Percentiles rank a stretch among this genome's conserved stretches.
Evolutionary conservation across 2,113 vertebrate species (phyloP).

Genomic region (Trichechus manatus): DNA sequence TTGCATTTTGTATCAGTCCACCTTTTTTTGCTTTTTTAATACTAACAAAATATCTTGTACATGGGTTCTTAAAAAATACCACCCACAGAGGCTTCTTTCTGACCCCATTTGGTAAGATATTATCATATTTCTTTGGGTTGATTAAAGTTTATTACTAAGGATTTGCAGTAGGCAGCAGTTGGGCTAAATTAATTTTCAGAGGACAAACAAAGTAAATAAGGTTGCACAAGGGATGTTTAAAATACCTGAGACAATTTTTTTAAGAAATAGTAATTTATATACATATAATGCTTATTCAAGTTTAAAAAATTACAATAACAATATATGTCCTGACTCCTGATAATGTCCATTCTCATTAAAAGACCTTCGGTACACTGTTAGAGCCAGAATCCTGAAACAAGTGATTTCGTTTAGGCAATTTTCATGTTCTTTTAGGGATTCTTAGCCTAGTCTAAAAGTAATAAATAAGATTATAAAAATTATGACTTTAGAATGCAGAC

Average conservation of each 20-base stretch:
- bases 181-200: slow-evolving; percentile 32
- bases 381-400: neutral
- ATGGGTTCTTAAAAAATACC: neutral
- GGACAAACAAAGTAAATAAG: neutral
- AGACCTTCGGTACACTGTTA: neutral
- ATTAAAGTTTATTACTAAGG: slow-evolving; percentile 31
- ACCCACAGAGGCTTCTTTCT: neutral
- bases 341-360: neutral
- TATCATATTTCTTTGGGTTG: neutral
- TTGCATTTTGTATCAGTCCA: neutral
- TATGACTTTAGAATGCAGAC: neutral
- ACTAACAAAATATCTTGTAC: neutral
- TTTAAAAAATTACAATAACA: neutral
- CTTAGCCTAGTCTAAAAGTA: slow-evolving; percentile 14
- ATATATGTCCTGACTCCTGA: neutral
- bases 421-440: neutral
- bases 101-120: neutral
- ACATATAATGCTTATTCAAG: neutral
- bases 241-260: neutral
- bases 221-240: neutral
- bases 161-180: neutral
- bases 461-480: neutral
- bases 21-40: neutral
- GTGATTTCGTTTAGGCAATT: neutral
- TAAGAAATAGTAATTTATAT: neutral